These are phyloP conservation scores for Schizaphis graminum DNA, from an alignment of 2,888 invertebrate species.

Conservation along the genomic window DNA sequence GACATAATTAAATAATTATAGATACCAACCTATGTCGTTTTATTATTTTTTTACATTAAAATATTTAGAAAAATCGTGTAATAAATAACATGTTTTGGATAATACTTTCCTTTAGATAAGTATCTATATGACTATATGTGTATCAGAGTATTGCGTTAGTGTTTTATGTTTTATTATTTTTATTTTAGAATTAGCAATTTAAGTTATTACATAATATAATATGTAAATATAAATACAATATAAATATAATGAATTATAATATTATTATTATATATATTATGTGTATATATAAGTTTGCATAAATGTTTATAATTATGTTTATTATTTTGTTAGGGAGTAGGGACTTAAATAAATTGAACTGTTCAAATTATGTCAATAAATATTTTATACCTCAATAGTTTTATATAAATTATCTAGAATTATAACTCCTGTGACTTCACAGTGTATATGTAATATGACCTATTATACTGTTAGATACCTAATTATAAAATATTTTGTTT, in stretches of 20 bases:
- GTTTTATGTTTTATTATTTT: too few relatives aligned
- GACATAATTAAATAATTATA: too few relatives aligned
- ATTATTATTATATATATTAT: neutral
- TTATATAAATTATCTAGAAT: too few relatives aligned
- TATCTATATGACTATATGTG: too few relatives aligned
- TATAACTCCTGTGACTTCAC: neutral
- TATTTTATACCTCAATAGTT: neutral
- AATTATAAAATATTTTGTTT: neutral
- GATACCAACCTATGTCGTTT: too few relatives aligned
- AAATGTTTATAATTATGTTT: neutral
- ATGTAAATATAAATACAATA: neutral
- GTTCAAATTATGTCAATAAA: neutral
- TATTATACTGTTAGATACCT: neutral
- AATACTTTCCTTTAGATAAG: too few relatives aligned
- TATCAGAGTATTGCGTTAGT: too few relatives aligned
- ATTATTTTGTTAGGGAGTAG: neutral
- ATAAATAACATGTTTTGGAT: too few relatives aligned
- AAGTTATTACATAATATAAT: neutral
- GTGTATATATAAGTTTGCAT: neutral
- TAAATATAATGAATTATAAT: neutral
- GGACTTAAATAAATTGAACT: neutral
- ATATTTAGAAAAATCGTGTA: too few relatives aligned
- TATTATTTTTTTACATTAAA: too few relatives aligned
- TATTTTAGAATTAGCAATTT: too few relatives aligned
- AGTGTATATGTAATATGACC: neutral